A percentile compares a stretch with the other conserved stretches of the same genome.
Conservation (phyloP, 1,140 invertebrate species). For the Mamestra configurata region DNA sequence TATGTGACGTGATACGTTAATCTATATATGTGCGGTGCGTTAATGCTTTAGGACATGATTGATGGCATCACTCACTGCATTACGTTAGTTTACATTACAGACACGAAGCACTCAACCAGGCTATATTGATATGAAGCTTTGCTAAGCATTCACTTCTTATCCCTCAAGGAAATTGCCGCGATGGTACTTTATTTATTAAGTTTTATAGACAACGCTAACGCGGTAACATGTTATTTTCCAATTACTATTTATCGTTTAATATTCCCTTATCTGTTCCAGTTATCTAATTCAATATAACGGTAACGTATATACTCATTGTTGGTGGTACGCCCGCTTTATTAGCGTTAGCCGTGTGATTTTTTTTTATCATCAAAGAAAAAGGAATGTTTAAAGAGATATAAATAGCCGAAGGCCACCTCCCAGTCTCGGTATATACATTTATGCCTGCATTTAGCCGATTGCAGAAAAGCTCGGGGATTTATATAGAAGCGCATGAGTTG, state of each 20-base stretch:
- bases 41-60: constrained; percentile 9
- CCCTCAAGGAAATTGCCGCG: neutral
- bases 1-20: neutral
- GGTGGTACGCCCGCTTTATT: constrained; percentile 4
- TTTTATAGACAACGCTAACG: constrained; percentile 1
- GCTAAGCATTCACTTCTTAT: neutral
- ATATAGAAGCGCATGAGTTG: constrained; percentile 85
- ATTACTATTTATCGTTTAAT: constrained; percentile 26
- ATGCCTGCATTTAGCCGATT: constrained; percentile 66
- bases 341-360: neutral
- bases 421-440: constrained; percentile 49
- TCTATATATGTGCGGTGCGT: neutral
- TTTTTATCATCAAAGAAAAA: constrained; percentile 9
- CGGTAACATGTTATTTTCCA: constrained; percentile 24
- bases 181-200: constrained; percentile 15
- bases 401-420: constrained; percentile 68
- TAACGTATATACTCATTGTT: neutral
- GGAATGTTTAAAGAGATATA: constrained; percentile 53
- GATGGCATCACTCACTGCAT: constrained; percentile 4
- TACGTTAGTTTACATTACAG: neutral
- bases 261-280: constrained; percentile 5
- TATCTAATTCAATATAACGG: constrained; percentile 31
- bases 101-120: neutral
- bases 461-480: constrained; percentile 77
- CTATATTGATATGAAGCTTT: constrained; percentile 6